phyloP scores from a whole-genome alignment of 2,888 invertebrate species.

The Leptinotarsa juncta region DNA sequence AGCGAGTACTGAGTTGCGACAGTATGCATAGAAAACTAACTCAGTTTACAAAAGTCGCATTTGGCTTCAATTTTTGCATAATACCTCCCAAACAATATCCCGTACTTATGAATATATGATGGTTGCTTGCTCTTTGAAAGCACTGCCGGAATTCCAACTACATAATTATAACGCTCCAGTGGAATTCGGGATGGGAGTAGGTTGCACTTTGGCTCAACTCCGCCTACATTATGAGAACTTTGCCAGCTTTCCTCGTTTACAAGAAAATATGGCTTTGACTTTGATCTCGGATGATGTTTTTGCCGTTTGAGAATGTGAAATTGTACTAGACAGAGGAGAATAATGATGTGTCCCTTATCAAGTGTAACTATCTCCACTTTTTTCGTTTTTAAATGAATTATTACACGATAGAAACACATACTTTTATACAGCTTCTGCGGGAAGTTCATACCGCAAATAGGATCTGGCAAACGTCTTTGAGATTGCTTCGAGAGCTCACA shows the following conservation, averaged over 20 bases:
- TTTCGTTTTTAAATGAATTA: no score
- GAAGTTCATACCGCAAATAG: no score
- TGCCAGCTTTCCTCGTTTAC: not conserved
- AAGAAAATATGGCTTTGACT: not conserved
- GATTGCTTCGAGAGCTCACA: no score
- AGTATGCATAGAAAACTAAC: not conserved
- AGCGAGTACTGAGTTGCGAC: no score
- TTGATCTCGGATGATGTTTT: not conserved
- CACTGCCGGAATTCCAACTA: not conserved
- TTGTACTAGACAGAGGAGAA: not conserved
- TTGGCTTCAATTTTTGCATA: conserved; percentile 6
- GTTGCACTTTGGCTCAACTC: not conserved
- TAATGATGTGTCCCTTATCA: no score
- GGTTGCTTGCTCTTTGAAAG: not conserved
- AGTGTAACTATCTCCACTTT: no score
- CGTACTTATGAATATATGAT: conserved; percentile 17
- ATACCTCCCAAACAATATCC: not conserved
- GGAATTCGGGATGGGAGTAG: not conserved
- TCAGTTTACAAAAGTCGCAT: not conserved
- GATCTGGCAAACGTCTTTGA: no score
- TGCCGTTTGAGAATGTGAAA: not conserved
- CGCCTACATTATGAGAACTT: not conserved
- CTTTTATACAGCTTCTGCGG: no score
- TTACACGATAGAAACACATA: no score
- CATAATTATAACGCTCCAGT: not conserved